Evolutionary conservation across 2,797 vertebrate species (phyloP).

Genomic region (Chrosomus eos): DNA sequence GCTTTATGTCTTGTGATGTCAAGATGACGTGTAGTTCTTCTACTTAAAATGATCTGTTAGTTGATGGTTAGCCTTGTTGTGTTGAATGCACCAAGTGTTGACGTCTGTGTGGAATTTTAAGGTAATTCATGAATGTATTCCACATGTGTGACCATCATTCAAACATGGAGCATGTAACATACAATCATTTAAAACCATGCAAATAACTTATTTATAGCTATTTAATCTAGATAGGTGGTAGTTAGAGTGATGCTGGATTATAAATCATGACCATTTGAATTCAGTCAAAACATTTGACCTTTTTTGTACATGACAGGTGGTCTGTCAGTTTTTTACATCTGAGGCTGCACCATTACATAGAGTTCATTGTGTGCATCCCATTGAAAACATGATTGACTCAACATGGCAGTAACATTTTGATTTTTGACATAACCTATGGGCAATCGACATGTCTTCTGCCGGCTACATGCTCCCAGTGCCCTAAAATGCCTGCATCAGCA

Average conservation of each 20-base stretch:
- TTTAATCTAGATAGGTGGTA: background rate
- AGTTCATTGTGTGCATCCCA: conserved; percentile 8
- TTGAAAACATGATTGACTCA: conserved; percentile 14
- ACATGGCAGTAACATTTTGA: conserved; percentile 29
- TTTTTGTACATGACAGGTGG: background rate
- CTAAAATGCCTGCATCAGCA: conserved; percentile 34
- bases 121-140: background rate
- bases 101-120: background rate
- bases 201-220: background rate
- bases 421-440: conserved; percentile 23
- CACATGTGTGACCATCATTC: background rate
- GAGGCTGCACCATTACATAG: background rate
- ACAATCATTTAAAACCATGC: background rate
- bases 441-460: background rate
- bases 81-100: background rate
- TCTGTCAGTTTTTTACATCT: conserved; percentile 9
- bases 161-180: background rate
- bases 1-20: background rate
- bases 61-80: background rate
- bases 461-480: conserved; percentile 18
- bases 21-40: background rate
- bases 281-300: background rate
- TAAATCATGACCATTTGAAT: background rate
- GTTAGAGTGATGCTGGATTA: background rate
- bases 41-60: background rate